These are phyloP conservation scores for Eleutherodactylus coqui DNA, from an alignment of 2,797 vertebrate species.

Conservation along the genomic window DNA sequence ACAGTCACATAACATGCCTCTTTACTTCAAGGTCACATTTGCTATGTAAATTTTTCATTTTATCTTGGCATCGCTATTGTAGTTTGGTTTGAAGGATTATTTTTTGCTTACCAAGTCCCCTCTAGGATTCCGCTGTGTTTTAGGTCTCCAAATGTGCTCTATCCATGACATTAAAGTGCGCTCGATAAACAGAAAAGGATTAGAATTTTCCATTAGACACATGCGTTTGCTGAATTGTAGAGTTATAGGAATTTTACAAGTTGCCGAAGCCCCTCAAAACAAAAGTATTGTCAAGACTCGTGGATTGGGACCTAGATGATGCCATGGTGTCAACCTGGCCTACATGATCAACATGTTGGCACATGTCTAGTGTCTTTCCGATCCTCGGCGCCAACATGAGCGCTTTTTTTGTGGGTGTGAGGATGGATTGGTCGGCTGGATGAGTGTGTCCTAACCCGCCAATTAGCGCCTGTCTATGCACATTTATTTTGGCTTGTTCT, in stretches of 20 bases:
- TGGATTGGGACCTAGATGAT: too few relatives aligned
- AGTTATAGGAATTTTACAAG: not conserved
- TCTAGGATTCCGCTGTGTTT: not conserved
- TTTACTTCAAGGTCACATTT: conserved; percentile 52
- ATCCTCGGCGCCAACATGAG: too few relatives aligned
- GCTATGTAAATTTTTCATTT: conserved; percentile 52
- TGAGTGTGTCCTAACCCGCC: too few relatives aligned
- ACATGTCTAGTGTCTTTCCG: too few relatives aligned
- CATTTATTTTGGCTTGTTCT: too few relatives aligned
- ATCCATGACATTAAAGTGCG: not conserved
- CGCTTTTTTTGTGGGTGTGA: too few relatives aligned
- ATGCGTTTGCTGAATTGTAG: not conserved
- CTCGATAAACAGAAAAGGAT: not conserved
- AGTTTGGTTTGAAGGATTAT: conserved; percentile 29
- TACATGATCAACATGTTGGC: too few relatives aligned
- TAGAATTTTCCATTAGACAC: not conserved
- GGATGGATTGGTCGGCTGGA: too few relatives aligned
- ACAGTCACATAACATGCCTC: conserved; percentile 35
- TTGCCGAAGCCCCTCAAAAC: not conserved
- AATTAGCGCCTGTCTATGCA: too few relatives aligned
- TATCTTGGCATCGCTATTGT: conserved; percentile 33
- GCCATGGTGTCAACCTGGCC: too few relatives aligned
- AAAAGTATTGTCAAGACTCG: too few relatives aligned
- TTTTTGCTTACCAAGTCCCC: conserved; percentile 38
- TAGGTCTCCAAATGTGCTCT: not conserved